Evolutionary conservation across 1,140 invertebrate species (phyloP).

Genomic region (Cardiocondyla obscurior): DNA sequence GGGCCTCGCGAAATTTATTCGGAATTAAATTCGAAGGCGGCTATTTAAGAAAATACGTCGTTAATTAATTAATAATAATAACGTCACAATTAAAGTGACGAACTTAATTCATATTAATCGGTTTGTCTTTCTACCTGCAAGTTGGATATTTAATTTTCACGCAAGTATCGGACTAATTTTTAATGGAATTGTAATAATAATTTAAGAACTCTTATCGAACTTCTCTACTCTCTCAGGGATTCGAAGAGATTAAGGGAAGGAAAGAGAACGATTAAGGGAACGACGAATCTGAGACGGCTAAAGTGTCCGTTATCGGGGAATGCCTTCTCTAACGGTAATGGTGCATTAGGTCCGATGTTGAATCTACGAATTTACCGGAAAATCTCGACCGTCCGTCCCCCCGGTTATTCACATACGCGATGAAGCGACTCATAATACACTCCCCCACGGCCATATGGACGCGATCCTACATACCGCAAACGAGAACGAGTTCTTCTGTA

Average conservation of each 20-base stretch:
- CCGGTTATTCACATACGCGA: background rate
- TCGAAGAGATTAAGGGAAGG: background rate
- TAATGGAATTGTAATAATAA: background rate
- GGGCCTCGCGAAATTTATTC: background rate
- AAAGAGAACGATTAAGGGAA: background rate
- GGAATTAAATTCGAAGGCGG: background rate
- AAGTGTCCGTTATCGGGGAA: background rate
- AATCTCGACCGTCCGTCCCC: background rate
- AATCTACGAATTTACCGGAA: background rate
- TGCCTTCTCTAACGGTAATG: background rate
- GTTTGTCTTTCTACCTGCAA: background rate
- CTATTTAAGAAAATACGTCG: background rate
- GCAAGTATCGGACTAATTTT: background rate
- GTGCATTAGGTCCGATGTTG: slow-evolving; percentile 5
- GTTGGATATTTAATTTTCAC: background rate
- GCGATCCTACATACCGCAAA: slow-evolving; percentile 2
- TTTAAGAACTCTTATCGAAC: background rate
- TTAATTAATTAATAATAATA: background rate
- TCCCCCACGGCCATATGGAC: slow-evolving; percentile 5
- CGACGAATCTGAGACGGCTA: background rate
- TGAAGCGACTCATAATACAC: slow-evolving; percentile 30
- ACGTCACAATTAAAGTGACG: background rate
- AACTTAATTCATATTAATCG: background rate
- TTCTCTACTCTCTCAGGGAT: background rate
- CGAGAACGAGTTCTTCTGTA: slow-evolving; percentile 25